Percentiles rank a stretch among this genome's conserved stretches.
These are phyloP conservation scores for Drosophila leonis DNA, from an alignment of 2,888 invertebrate species.

Conservation along the genomic window DNA sequence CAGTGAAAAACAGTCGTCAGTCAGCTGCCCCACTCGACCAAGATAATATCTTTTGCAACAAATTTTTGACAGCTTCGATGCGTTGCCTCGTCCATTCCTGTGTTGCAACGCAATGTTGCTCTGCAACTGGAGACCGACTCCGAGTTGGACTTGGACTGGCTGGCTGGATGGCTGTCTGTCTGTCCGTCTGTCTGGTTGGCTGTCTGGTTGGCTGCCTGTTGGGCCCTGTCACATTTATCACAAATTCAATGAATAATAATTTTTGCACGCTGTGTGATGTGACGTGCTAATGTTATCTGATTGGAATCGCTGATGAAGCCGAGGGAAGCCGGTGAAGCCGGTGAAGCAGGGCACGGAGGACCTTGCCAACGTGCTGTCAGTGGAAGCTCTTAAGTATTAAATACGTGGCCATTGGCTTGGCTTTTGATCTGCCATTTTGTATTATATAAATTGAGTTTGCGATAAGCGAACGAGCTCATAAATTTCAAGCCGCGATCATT, in stretches of 20 bases:
- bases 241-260: constrained; percentile 85
- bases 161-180: constrained; percentile 49
- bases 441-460: constrained; percentile 78
- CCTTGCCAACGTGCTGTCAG: constrained; percentile 41
- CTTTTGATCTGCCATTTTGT: constrained; percentile 76
- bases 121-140: constrained; percentile 27
- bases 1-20: constrained; percentile 61
- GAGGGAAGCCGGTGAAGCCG: too few relatives aligned
- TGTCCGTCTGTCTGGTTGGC: background rate
- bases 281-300: constrained; percentile 85
- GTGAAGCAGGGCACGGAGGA: constrained; percentile 30
- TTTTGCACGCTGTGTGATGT: constrained; percentile 83
- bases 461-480: constrained; percentile 68
- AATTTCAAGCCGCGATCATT: constrained; percentile 62
- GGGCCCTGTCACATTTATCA: constrained; percentile 84
- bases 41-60: constrained; percentile 84
- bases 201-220: constrained; percentile 59
- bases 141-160: constrained; percentile 11
- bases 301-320: constrained; percentile 82
- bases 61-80: constrained; percentile 83
- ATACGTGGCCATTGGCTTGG: constrained; percentile 65
- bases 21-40: constrained; percentile 50
- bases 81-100: constrained; percentile 49
- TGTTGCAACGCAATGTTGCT: constrained; percentile 38
- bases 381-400: constrained; percentile 82